Evolutionary conservation across 2,888 invertebrate genomes (phyloP).

Genomic region (Alloplasta piceator): DNA sequence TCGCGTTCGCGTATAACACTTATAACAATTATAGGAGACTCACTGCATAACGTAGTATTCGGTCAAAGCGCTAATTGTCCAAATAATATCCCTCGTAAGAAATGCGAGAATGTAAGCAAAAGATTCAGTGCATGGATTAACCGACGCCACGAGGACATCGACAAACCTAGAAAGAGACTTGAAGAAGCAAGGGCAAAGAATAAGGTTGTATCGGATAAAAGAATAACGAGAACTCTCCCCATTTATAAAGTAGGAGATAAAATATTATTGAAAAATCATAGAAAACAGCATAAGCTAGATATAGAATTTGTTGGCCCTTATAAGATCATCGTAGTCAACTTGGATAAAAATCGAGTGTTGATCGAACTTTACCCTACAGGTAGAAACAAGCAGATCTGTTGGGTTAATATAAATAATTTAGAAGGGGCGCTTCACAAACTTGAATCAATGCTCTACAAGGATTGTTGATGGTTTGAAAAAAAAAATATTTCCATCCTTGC

Average conservation of each 20-base stretch:
- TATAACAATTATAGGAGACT: not conserved
- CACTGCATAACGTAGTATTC: slow-evolving; percentile 15
- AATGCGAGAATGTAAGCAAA: not conserved
- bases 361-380: slow-evolving; percentile 31
- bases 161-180: slow-evolving; percentile 3
- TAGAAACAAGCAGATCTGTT: slow-evolving; percentile 25
- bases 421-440: too few relatives aligned
- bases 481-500: too few relatives aligned
- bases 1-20: slow-evolving; percentile 44
- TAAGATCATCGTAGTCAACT: slow-evolving; percentile 4
- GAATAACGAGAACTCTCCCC: slow-evolving; percentile 14
- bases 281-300: slow-evolving; percentile 3
- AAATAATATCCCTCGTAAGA: not conserved
- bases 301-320: not conserved
- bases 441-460: too few relatives aligned
- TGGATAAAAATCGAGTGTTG: slow-evolving; percentile 7
- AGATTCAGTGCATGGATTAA: not conserved
- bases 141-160: not conserved
- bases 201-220: slow-evolving; percentile 1
- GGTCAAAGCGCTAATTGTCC: slow-evolving; percentile 24
- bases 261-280: slow-evolving; percentile 8
- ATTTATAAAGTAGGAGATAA: slow-evolving; percentile 1
- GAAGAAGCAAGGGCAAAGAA: not conserved
- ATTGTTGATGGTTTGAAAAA: too few relatives aligned
- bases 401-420: slow-evolving; percentile 33